These are phyloP conservation scores for Gadus macrocephalus DNA, from an alignment of 2,113 vertebrate genomes.

Conservation along the genomic window DNA sequence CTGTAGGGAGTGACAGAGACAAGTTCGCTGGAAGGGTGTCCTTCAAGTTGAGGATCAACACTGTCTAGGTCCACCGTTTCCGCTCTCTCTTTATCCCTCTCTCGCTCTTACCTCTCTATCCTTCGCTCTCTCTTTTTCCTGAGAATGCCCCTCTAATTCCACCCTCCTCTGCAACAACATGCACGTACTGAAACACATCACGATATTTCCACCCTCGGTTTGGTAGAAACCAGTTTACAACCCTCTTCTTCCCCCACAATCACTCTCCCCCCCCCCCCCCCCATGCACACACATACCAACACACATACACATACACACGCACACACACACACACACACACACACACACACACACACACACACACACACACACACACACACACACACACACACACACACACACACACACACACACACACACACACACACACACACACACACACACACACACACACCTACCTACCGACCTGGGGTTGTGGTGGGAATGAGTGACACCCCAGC, in stretches of 20 bases:
- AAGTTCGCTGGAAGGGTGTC: slow-evolving; percentile 84
- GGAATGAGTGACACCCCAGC: too few species aligned
- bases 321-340: neutral
- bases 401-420: neutral
- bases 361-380: neutral
- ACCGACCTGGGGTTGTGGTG: neutral
- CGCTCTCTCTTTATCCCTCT: neutral
- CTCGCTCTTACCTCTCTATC: neutral
- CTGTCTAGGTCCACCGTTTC: slow-evolving; percentile 43
- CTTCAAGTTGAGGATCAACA: slow-evolving; percentile 85
- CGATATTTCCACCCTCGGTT: slow-evolving; percentile 55
- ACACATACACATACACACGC: too few species aligned
- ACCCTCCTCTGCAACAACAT: slow-evolving; percentile 52
- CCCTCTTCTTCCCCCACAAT: neutral
- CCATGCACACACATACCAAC: neutral
- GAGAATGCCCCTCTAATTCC: slow-evolving; percentile 28
- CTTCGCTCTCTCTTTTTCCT: slow-evolving; percentile 2
- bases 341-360: neutral
- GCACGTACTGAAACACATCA: slow-evolving; percentile 55
- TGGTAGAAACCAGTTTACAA: slow-evolving; percentile 52
- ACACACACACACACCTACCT: too few species aligned
- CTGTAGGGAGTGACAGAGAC: slow-evolving; percentile 74
- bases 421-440: neutral
- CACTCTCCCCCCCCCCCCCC: too few species aligned
- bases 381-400: neutral